Base-by-base conservation (phyloP, 2,888 invertebrate genomes). In the Leptopilina myrica region DNA sequence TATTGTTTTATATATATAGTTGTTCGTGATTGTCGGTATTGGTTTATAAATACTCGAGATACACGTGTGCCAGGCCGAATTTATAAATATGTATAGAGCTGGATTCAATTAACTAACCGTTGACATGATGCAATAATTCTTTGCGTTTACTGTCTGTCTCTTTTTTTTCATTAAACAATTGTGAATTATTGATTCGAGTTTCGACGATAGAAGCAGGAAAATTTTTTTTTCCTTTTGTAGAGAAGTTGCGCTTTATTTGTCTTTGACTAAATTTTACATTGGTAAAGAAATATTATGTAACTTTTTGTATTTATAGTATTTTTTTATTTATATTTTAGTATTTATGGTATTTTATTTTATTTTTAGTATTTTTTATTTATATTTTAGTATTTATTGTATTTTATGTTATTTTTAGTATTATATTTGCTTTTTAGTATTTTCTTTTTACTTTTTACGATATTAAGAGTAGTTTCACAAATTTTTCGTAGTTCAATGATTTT, bases 81-180 rank as follows among this genome's bases (percentile, higher is more conserved):
- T 67, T 49, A 67, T 46, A 46, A 33, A 33, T 33, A 33, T 33
- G 33, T 33, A 33, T 33, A 46, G 20, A 11, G 46, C 7, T 59
- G 49, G n/a, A 67, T 67, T 49, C 15, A 20, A 46, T 67, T 59
- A n/a, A 49, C 15, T 20, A 49, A 9, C 46, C 49, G 49, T 20
- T 20, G 67, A 66, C 15, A 40, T 66, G 66, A 67, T 49, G 67
- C 67, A 67, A 67, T 20, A n/a, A 67, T 67, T 67, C 46, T 46
- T 67, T 12, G 6, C 53, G 6, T 26, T 46, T 69, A 26, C 4
- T 49, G 33, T 9, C 20, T 49, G 15, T 69, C 1, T 69, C 46
- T 69, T 69, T 69, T 53, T 26, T 53, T 33, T 8, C 6, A 26
- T 26, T 9, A 1, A 46, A 46, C 20, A 53, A 26, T 53, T 69